phyloP scores from a whole-genome alignment of 1,140 invertebrate species.

The Gonioctena quinquepunctata region DNA sequence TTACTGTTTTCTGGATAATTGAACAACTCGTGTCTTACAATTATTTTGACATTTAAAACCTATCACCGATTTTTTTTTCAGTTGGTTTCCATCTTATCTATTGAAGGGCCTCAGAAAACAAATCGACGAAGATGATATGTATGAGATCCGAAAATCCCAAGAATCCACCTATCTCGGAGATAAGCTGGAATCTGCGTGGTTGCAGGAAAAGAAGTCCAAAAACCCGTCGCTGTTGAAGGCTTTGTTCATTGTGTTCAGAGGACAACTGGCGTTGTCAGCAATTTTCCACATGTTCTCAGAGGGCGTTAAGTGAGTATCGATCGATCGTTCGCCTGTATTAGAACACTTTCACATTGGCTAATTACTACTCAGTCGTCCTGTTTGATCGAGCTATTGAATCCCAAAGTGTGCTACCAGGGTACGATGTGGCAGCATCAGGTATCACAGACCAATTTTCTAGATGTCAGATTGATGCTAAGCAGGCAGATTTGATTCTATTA shows the following conservation, averaged over 20 bases:
- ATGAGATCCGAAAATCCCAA: constrained; percentile 21
- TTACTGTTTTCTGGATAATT: no score
- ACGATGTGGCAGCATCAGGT: no score
- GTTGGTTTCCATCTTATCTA: constrained; percentile 52
- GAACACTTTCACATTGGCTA: no score
- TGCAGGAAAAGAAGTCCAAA: constrained; percentile 49
- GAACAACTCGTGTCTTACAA: no score
- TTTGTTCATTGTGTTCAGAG: constrained; percentile 48
- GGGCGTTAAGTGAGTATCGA: constrained; percentile 44
- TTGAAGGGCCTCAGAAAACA: constrained; percentile 37
- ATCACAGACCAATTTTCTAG: no score
- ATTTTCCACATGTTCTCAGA: constrained; percentile 30
- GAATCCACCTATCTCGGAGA: constrained; percentile 57
- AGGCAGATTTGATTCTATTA: no score
- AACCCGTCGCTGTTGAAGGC: constrained; percentile 53
- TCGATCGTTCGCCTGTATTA: no score
- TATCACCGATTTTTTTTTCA: constrained; percentile 26
- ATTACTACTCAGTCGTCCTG: no score
- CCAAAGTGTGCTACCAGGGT: no score
- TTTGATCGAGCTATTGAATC: no score
- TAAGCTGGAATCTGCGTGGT: constrained; percentile 61
- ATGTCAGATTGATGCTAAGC: no score
- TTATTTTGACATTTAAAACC: background rate
- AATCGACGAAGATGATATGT: constrained; percentile 41
- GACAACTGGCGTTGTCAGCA: constrained; percentile 26